Conservation (phyloP, 1,140 invertebrate species). For the Planococcus citri region DNA sequence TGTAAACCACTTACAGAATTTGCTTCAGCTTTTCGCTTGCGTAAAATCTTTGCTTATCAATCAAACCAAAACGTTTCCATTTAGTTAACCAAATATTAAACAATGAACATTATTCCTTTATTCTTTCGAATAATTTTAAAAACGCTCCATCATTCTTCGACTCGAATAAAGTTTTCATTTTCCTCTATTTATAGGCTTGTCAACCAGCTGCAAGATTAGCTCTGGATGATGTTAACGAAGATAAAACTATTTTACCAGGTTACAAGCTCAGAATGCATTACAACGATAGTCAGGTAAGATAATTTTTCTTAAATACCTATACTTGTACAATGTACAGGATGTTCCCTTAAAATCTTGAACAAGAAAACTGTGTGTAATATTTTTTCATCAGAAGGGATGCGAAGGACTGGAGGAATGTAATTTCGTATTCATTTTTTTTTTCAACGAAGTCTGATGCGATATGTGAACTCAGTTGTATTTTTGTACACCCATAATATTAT, state of each 20-base stretch:
- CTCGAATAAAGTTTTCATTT: not conserved
- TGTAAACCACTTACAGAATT: no score
- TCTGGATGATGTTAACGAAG: constrained; percentile 86
- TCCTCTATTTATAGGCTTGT: constrained; percentile 48
- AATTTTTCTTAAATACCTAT: not conserved
- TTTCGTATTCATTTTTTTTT: no score
- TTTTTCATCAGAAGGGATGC: no score
- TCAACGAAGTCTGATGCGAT: no score
- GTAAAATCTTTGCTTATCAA: no score
- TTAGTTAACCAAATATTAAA: no score
- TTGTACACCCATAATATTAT: no score
- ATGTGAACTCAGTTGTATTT: no score
- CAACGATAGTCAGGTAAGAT: constrained; percentile 92
- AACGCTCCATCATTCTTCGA: not conserved
- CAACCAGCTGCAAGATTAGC: constrained; percentile 91
- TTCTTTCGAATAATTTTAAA: not conserved
- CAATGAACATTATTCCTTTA: no score
- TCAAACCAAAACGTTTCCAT: no score
- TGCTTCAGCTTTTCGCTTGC: no score
- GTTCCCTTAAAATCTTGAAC: not conserved
- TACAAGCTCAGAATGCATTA: constrained; percentile 84
- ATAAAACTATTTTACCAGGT: constrained; percentile 76
- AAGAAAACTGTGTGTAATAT: not conserved
- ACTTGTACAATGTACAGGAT: not conserved
- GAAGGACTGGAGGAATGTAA: no score